A percentile compares a stretch with the other conserved stretches of the same genome.
Conservation (phyloP, 1,140 invertebrate genomes). For the Amphibalanus amphitrite region DNA sequence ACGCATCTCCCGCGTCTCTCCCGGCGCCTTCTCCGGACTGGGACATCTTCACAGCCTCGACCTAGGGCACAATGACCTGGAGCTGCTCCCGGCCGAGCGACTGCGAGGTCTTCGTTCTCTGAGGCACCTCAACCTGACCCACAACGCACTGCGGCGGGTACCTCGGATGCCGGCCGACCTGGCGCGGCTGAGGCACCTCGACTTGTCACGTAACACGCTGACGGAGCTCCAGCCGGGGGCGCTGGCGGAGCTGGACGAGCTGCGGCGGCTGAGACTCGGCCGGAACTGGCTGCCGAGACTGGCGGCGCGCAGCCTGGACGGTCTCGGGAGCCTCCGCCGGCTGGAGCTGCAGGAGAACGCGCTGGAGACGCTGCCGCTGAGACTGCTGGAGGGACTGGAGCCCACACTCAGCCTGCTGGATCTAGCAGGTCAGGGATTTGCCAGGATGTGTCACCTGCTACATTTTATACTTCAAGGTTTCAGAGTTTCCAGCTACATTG, state of each 20-base stretch:
- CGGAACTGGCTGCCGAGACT: background rate
- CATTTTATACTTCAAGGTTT: too few relatives aligned
- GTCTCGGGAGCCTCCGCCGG: background rate
- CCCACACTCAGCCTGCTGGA: background rate
- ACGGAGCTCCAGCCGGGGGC: background rate
- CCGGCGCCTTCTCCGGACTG: slow-evolving; percentile 60
- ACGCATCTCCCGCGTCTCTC: slow-evolving; percentile 57
- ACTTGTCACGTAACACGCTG: slow-evolving; percentile 51
- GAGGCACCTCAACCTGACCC: slow-evolving; percentile 56
- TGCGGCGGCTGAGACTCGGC: background rate
- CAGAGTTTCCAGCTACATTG: too few relatives aligned
- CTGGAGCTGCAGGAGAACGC: background rate
- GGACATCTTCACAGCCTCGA: slow-evolving; percentile 58
- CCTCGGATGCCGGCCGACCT: slow-evolving; percentile 66
- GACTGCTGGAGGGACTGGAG: background rate
- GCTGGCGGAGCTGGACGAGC: background rate
- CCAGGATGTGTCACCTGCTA: too few relatives aligned
- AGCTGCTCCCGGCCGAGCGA: slow-evolving; percentile 64
- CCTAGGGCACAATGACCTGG: slow-evolving; percentile 65
- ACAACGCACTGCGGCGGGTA: slow-evolving; percentile 59
- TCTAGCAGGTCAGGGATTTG: background rate
- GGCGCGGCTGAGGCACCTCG: slow-evolving; percentile 45
- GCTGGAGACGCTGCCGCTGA: background rate
- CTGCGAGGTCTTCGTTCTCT: slow-evolving; percentile 55
- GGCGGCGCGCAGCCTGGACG: background rate